These are phyloP conservation scores for Archilochus colubris DNA, from an alignment of 2,113 vertebrate species.

Conservation along the genomic window DNA sequence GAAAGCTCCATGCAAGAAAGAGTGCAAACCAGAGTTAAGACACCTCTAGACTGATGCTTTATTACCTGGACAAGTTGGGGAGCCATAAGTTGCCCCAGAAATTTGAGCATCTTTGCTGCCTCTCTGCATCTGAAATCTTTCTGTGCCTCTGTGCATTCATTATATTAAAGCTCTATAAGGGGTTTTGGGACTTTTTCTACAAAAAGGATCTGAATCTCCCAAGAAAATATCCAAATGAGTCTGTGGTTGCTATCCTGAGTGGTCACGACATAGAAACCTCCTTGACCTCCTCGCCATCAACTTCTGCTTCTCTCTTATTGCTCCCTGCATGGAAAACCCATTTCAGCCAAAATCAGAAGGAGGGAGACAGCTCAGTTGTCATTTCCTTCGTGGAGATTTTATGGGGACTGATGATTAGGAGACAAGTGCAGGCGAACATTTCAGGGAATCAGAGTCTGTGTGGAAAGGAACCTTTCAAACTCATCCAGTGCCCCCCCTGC, in stretches of 20 bases:
- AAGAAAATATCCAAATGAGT: rapidly evolving
- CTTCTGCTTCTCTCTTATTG: rapidly evolving
- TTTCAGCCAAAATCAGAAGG: background rate
- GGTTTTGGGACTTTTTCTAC: background rate
- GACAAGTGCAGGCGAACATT: background rate
- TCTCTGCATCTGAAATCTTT: background rate
- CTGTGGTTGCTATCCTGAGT: rapidly evolving
- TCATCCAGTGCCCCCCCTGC: background rate
- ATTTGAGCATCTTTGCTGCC: background rate
- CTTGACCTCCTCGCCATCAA: background rate
- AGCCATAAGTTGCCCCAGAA: background rate
- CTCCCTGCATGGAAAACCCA: background rate
- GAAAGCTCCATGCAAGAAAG: background rate
- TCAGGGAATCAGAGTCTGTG: background rate
- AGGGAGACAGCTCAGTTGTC: background rate
- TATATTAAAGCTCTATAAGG: background rate
- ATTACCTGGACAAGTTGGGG: rapidly evolving
- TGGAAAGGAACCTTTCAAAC: background rate
- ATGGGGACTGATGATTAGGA: rapidly evolving
- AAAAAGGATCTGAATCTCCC: background rate
- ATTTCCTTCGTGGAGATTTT: background rate
- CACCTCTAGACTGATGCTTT: background rate
- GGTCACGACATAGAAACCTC: background rate
- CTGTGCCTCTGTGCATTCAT: rapidly evolving
- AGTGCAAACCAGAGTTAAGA: rapidly evolving